Evolutionary conservation across 2,888 invertebrate species (phyloP), one percentile per base, ranked within the genome.

Genomic region (Diloba caeruleocephala): DNA sequence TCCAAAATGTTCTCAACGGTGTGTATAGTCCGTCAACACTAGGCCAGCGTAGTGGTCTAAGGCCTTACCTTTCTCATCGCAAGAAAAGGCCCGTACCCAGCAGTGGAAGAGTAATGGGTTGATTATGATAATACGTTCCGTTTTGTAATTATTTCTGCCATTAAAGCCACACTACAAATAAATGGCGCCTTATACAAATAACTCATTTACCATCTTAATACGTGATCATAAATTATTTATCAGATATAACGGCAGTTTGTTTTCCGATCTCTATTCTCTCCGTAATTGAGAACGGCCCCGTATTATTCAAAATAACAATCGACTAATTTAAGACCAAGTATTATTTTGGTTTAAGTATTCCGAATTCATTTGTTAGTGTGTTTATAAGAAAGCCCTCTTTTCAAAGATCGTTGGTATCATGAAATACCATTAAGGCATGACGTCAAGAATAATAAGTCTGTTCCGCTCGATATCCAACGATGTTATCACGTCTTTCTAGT

Each of bases 221-320:
- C 5, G 9, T 13, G 33, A 38, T 37, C 41, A 61, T 54, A 54
- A 42, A 61, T 42, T 31, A 59, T 54, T 42, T 46, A 59, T 59
- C 54, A 38, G 23, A 21, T 12, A 19, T 26, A 12, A 10, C 19
- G 13, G 31, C 21, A 13, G 37, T 23, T 15, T 6, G 21, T 15
- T 14, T 13, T 12, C 14, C 32, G 13, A 26, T 34, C 29, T 21
- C 3, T 28, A 8, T 31, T 13, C 0, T 5, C 14, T 10, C 14
- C 19, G 7, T 15, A 37, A 44, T n/a, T 36, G 19, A 15, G 19
- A 17, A 29, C 3, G 5, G 21, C 10, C 12, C 10, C 7, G n/a
- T 50, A 29, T 26, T 42, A 15, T 13, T 17, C 9, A 5, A n/a
- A 3, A 42, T 15, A 25, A 25, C 12, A 19, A 26, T 21, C 28